Evolutionary conservation across 2,888 invertebrate genomes (phyloP).

Genomic region (Chromoteleia sp.): DNA sequence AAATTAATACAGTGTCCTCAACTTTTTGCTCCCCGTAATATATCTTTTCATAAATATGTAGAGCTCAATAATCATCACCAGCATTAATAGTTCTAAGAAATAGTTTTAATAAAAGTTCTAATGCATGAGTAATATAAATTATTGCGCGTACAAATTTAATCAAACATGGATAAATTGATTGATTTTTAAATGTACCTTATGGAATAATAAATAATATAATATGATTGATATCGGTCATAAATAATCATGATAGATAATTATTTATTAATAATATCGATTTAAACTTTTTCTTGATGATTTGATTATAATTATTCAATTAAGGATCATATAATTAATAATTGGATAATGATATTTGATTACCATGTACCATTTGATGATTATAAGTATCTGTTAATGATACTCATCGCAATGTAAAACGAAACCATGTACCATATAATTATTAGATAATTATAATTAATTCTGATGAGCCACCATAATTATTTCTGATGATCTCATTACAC

Average conservation of each 20-base stretch:
- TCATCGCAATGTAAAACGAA: slow-evolving; percentile 13
- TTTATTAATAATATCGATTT: neutral
- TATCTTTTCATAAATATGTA: slow-evolving; percentile 27
- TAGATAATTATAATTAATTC: slow-evolving; percentile 41
- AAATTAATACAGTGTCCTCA: slow-evolving; percentile 19
- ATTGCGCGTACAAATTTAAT: neutral
- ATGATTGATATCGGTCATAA: too few species aligned
- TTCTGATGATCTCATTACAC: slow-evolving; percentile 30
- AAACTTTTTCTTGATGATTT: neutral
- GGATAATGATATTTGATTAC: slow-evolving; percentile 2
- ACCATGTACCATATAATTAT: slow-evolving; percentile 25
- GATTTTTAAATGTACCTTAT: too few species aligned
- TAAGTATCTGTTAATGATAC: slow-evolving; percentile 6
- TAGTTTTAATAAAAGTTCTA: neutral
- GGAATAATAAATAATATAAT: too few species aligned
- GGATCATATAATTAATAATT: slow-evolving; percentile 9
- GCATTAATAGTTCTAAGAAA: neutral
- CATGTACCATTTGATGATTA: neutral
- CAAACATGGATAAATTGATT: neutral
- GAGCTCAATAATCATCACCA: slow-evolving; percentile 15
- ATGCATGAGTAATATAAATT: neutral
- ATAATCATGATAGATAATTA: neutral
- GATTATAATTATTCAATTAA: slow-evolving; percentile 8
- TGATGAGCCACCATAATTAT: slow-evolving; percentile 37
- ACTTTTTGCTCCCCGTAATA: slow-evolving; percentile 17